Base-by-base conservation (phyloP, 2,797 vertebrate species). In the Centropyge bicolor region DNA sequence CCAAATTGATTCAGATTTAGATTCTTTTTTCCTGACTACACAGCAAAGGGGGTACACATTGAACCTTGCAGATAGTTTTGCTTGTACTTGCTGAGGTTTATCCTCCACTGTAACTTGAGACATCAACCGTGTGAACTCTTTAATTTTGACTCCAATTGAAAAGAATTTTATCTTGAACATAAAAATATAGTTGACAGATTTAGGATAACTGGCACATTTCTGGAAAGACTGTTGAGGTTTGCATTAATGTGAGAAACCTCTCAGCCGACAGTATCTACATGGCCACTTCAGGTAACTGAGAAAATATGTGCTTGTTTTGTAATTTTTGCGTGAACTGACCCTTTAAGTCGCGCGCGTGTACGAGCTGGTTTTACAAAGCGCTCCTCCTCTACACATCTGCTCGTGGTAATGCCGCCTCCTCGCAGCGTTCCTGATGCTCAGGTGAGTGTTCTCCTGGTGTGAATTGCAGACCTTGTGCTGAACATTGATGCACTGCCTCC, bases 401-500 rank as follows among this genome's bases (percentile, higher is more conserved):
- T 90, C 82, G 70, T 81, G 84, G 84, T 91, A 89, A 89, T 89
- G 80, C 78, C 80, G 60, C 89, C 89, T 86, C 87, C 85, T 82
- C 81, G 72, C 85, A 89, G 88, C 80, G 8, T 86, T 89, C 86
- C 88, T 74, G 85, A 87, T 84, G 92, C 89, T 93, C 93, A 94
- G 93, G 94, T 95, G 92, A 94, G 91, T 87, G 88, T 92, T 92
- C 91, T 91, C 85, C 89, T 87, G 88, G 92, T 92, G 91, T 92
- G 92, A 93, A 93, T 93, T 93, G 93, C 91, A 93, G 95, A 95
- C 94, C 95, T 94, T 95, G 95, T 94, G 93, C 85, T 93, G 91
- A 95, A 95, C 95, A 96, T 93, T 96, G 95, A 96, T 96, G 92
- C 95, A 96, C 94, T 95, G 93, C 95, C 94, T 95, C 94, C 93